Evolutionary conservation across 1,140 invertebrate genomes (phyloP).

Genomic region (Orius laevigatus): DNA sequence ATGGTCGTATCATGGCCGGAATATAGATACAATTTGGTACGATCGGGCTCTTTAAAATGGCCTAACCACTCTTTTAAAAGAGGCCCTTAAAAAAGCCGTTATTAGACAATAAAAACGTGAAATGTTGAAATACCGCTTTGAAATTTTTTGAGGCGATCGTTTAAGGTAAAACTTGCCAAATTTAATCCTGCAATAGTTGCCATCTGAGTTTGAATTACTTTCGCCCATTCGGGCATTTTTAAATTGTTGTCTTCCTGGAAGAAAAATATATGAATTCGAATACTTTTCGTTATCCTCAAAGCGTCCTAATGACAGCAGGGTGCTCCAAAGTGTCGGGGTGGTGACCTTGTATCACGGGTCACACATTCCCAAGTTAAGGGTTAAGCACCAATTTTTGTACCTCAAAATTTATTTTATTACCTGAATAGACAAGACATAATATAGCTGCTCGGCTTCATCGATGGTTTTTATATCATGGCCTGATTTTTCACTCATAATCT

Average conservation of each 20-base stretch:
- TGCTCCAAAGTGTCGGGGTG: too few species aligned
- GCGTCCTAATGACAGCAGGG: too few species aligned
- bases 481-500: constrained; percentile 42
- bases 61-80: constrained; percentile 29
- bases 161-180: constrained; percentile 51
- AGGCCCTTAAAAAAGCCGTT: constrained; percentile 20
- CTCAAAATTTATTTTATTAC: constrained; percentile 23
- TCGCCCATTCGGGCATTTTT: constrained; percentile 55
- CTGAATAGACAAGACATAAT: constrained; percentile 53
- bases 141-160: constrained; percentile 47
- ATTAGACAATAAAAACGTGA: constrained; percentile 8
- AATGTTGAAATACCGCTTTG: constrained; percentile 33
- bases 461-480: constrained; percentile 46
- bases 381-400: too few species aligned
- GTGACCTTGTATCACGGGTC: too few species aligned
- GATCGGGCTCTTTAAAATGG: constrained; percentile 24
- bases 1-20: constrained; percentile 56
- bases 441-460: constrained; percentile 50
- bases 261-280: not conserved
- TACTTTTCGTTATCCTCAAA: too few species aligned
- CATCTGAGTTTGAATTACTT: constrained; percentile 51
- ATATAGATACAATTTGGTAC: constrained; percentile 39
- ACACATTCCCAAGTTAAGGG: too few species aligned
- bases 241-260: constrained; percentile 37
- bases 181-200: constrained; percentile 34